Evolutionary conservation across 2,888 invertebrate species (phyloP), one percentile per base, ranked within the genome.

Genomic region (Athripsodes cinereus): DNA sequence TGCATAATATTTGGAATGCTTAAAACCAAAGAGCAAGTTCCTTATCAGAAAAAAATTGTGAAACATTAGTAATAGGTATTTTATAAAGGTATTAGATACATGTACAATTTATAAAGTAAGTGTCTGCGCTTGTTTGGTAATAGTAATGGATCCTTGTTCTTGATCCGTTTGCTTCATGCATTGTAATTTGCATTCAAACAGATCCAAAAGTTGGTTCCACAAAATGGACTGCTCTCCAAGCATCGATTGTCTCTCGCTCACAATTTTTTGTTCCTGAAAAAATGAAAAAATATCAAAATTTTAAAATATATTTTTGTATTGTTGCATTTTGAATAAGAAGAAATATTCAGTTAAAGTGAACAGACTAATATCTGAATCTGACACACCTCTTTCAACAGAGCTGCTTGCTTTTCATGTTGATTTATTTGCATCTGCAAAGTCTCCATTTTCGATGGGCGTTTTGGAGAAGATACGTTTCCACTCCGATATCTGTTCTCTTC

Each of bases 51-150:
- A n/a, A n/a, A n/a, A n/a, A n/a, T n/a, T n/a, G n/a, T n/a, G n/a
- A n/a, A n/a, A n/a, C n/a, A n/a, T n/a, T n/a, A n/a, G n/a, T n/a
- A n/a, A n/a, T n/a, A n/a, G n/a, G n/a, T n/a, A n/a, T n/a, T n/a
- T n/a, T n/a, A n/a, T n/a, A n/a, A n/a, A n/a, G n/a, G n/a, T n/a
- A n/a, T n/a, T n/a, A n/a, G n/a, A n/a, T n/a, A n/a, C n/a, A n/a
- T n/a, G n/a, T n/a, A n/a, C n/a, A n/a, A n/a, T 8, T 19, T 47
- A 47, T 20, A 47, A 20, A 47, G 47, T 47, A 16, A 47, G 47
- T 68, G 84, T 84, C 68, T 85, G 84, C 1, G 83, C 80, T 57
- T 83, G 82, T 65, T 81, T 80, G 26, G 81, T 82, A 53, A 83
- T 80, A 58, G 80, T 82, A 67, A 85, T 76, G 53, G 80, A 79